These are phyloP conservation scores for Pithys albifrons DNA, from an alignment of 2,113 vertebrate genomes.

Conservation along the genomic window DNA sequence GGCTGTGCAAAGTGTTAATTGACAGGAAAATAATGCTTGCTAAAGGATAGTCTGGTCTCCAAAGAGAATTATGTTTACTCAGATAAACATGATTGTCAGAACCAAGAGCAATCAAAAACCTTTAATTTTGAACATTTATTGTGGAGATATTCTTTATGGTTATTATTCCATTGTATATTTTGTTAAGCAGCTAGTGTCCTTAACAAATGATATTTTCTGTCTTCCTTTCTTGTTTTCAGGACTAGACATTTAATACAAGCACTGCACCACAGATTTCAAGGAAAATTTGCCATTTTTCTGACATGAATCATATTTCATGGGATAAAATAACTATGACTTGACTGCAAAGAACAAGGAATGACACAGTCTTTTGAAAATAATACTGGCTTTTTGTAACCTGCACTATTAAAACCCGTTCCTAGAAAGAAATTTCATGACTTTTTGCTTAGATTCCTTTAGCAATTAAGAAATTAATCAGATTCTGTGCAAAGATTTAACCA, in stretches of 20 bases:
- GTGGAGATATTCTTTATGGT: neutral
- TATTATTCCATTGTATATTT: neutral
- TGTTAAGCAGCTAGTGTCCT: neutral
- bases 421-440: neutral
- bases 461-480: neutral
- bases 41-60: neutral
- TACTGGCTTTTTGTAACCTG: neutral
- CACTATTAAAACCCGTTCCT: neutral
- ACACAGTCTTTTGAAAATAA: neutral
- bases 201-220: neutral
- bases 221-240: neutral
- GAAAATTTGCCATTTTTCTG: neutral
- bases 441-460: neutral
- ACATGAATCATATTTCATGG: neutral
- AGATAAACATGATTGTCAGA: conserved; percentile 34
- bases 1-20: neutral
- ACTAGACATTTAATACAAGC: neutral
- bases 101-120: neutral
- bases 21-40: conserved; percentile 25
- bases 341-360: neutral
- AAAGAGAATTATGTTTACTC: conserved; percentile 33
- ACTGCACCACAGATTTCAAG: neutral
- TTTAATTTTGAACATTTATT: conserved; percentile 20
- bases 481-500: neutral
- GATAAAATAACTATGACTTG: neutral